Base-by-base conservation (phyloP, 2,113 vertebrate species). In the Acanthochromis polyacanthus region DNA sequence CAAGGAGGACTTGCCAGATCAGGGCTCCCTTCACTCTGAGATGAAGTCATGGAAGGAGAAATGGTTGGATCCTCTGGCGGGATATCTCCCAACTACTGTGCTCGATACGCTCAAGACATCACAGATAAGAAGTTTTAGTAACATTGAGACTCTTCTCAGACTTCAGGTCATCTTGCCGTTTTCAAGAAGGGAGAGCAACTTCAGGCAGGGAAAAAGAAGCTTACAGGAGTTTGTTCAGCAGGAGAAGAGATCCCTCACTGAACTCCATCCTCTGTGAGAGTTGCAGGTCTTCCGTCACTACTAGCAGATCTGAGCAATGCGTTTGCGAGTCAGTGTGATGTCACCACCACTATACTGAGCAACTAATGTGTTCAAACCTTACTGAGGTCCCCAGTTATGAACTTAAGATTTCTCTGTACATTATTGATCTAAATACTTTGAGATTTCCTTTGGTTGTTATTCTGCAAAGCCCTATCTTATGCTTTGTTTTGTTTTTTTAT, bases 141-240 rank as follows among this genome's bases (percentile, higher is more conserved):
- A 95, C 84, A 92, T 95, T 22, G 93, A 94, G 75, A 94, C 89
- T 28, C 91, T 95, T 46, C 93, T 95, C 74, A 91, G 93, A 78
- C 92, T 95, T 55, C 92, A 93, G 68, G 85, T 93, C 57, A 92
- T 94, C 75, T 83, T 95, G 86, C 94, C 94, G 0, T 93, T 94
- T 80, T 94, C 90, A 46, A 89, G 94, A 75, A 92, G 80, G 66
- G 93, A 95, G 81, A 93, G 93, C 75, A 92, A 89, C 48, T 93
- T 95, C 81, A 92, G 90, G 78, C 91, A 93, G 84, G 93, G 94
- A 60, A 92, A 85, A 58, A 84, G 78, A 76, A 93, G 88, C 82
- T 84, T 95, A 52, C 85, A 86, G 56, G 94, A 93, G 73, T 95
- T 94, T 64, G 61, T 91, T 11, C 91, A 88, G 59, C 91, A 93